Conservation (phyloP, 2,888 invertebrate species). For the Smittia sp. region DNA sequence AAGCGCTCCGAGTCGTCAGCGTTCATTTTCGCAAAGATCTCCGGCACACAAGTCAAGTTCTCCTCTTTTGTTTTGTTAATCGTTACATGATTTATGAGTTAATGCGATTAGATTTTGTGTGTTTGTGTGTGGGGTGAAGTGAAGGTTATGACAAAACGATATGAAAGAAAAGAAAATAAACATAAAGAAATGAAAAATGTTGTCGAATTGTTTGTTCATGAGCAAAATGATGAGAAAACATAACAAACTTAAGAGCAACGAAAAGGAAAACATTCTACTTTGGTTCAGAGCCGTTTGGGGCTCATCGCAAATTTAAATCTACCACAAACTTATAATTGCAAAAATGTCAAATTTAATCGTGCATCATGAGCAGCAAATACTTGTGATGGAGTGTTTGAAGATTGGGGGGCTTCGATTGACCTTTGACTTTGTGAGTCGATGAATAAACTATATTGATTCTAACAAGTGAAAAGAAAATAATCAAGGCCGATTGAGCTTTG, state of each 20-base stretch:
- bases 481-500: too few relatives aligned
- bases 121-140: slow-evolving; percentile 9
- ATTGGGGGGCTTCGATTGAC: too few relatives aligned
- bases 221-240: slow-evolving; percentile 32
- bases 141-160: slow-evolving; percentile 30
- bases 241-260: slow-evolving; percentile 17
- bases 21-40: slow-evolving; percentile 45
- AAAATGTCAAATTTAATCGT: slow-evolving; percentile 24
- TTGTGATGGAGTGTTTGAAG: background rate
- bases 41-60: slow-evolving; percentile 39
- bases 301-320: slow-evolving; percentile 16
- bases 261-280: slow-evolving; percentile 32
- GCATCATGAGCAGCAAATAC: slow-evolving; percentile 30
- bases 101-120: slow-evolving; percentile 1
- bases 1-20: slow-evolving; percentile 52
- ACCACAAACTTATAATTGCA: slow-evolving; percentile 25
- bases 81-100: slow-evolving; percentile 10
- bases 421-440: too few relatives aligned
- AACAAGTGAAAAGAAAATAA: too few relatives aligned
- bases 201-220: background rate
- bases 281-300: background rate
- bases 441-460: too few relatives aligned
- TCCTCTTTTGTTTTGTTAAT: slow-evolving; percentile 27
- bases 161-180: slow-evolving; percentile 39
- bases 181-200: slow-evolving; percentile 34